Evolutionary conservation across 1,140 invertebrate genomes (phyloP).

Genomic region (Nasonia giraulti): DNA sequence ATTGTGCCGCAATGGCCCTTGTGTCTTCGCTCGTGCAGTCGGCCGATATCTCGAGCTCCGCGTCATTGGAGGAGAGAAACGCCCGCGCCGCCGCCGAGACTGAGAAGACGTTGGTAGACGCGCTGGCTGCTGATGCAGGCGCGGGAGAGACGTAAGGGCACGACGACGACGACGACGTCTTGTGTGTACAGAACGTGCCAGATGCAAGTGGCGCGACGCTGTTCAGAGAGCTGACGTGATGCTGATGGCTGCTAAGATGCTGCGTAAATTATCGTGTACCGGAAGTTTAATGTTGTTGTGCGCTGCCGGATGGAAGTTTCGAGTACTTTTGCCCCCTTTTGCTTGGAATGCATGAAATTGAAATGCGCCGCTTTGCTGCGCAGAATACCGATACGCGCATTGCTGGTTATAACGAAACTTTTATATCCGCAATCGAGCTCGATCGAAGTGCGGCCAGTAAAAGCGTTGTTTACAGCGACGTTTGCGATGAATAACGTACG

Average conservation of each 20-base stretch:
- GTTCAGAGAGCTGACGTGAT: background rate
- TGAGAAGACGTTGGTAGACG: background rate
- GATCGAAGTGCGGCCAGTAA: too few species aligned
- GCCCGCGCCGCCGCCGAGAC: background rate
- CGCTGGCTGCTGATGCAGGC: background rate
- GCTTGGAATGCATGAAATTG: background rate
- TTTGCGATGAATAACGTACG: background rate
- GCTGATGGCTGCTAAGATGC: background rate
- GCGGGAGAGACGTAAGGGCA: background rate
- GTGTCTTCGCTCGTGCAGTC: constrained; percentile 10
- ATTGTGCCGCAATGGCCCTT: constrained; percentile 26
- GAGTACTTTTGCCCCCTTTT: background rate
- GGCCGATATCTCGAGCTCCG: background rate
- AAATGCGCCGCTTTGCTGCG: too few species aligned
- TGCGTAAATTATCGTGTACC: background rate
- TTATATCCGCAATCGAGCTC: too few species aligned
- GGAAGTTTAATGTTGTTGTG: background rate
- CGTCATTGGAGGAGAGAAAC: background rate
- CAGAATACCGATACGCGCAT: too few species aligned
- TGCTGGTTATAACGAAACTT: too few species aligned
- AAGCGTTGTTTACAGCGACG: background rate
- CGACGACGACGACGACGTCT: background rate
- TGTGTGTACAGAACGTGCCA: constrained; percentile 27
- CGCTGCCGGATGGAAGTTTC: background rate
- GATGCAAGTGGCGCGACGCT: constrained; percentile 24